phyloP scores from a whole-genome alignment of 1,140 invertebrate species.

The Ostrea denselamellosa region DNA sequence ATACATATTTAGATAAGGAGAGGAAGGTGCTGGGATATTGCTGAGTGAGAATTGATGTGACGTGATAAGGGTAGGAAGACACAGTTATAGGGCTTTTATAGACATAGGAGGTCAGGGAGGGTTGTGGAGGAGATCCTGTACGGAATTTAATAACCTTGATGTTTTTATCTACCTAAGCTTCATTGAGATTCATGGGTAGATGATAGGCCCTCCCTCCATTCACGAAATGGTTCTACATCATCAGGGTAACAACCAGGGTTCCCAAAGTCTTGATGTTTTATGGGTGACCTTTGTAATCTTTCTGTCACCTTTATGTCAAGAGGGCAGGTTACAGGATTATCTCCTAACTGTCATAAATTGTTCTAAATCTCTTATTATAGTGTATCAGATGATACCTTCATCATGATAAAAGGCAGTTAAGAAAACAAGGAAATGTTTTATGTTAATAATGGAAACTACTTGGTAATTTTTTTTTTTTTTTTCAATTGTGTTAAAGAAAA shows the following conservation, averaged over 20 bases:
- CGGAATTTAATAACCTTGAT: slow-evolving; percentile 34
- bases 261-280: neutral
- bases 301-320: neutral
- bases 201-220: slow-evolving; percentile 25
- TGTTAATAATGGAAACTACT: neutral
- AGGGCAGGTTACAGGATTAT: neutral
- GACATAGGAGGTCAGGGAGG: neutral
- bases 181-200: slow-evolving; percentile 21
- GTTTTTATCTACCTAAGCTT: slow-evolving; percentile 8
- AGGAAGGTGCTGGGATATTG: neutral
- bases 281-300: neutral
- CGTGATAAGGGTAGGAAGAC: slow-evolving; percentile 9
- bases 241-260: neutral
- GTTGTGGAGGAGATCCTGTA: neutral
- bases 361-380: neutral
- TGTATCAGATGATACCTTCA: neutral
- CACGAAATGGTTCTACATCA: neutral
- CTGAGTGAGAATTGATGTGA: slow-evolving; percentile 37
- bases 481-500: neutral
- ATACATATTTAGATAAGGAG: neutral
- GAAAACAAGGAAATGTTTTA: neutral
- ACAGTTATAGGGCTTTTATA: slow-evolving; percentile 13
- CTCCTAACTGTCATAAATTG: neutral
- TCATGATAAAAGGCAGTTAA: neutral
- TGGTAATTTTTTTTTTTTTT: neutral